Conservation (phyloP, 2,888 invertebrate species). For the Operophtera brumata region DNA sequence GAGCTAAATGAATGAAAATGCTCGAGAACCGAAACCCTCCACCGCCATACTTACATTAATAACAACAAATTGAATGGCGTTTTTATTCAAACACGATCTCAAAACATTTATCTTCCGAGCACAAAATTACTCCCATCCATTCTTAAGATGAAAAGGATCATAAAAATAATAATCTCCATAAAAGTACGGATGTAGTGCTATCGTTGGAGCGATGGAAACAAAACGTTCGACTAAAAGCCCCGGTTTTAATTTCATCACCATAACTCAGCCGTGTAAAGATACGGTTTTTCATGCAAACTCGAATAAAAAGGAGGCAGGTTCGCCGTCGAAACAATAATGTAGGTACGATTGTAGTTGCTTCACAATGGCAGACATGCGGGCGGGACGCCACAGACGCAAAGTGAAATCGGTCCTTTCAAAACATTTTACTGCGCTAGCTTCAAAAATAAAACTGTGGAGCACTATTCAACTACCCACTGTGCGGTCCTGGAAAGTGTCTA, state of each 20-base stretch:
- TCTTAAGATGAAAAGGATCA: slow-evolving; percentile 43
- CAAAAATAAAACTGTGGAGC: slow-evolving; percentile 68
- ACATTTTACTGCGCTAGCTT: slow-evolving; percentile 71
- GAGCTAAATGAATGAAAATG: slow-evolving; percentile 6
- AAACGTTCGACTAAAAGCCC: slow-evolving; percentile 60
- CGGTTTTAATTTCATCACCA: slow-evolving; percentile 74
- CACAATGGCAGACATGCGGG: slow-evolving; percentile 73
- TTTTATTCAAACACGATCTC: slow-evolving; percentile 33
- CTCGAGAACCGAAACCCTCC: slow-evolving; percentile 11
- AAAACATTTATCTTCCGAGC: slow-evolving; percentile 33
- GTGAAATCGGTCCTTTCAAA: slow-evolving; percentile 79
- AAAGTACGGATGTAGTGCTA: slow-evolving; percentile 42
- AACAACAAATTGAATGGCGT: slow-evolving; percentile 27
- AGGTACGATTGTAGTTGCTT: slow-evolving; percentile 69
- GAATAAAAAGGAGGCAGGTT: slow-evolving; percentile 69
- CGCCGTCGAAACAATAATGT: slow-evolving; percentile 75
- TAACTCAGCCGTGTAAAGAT: slow-evolving; percentile 69
- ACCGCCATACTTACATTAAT: slow-evolving; percentile 22
- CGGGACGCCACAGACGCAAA: slow-evolving; percentile 58
- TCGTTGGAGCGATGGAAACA: slow-evolving; percentile 44
- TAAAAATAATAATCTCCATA: slow-evolving; percentile 48
- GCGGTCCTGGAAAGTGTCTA: slow-evolving; percentile 53
- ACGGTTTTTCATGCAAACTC: slow-evolving; percentile 66
- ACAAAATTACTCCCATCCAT: slow-evolving; percentile 38
- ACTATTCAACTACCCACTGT: slow-evolving; percentile 61